Conservation (phyloP, 2,888 invertebrate species). For the Artemia sp. region DNA sequence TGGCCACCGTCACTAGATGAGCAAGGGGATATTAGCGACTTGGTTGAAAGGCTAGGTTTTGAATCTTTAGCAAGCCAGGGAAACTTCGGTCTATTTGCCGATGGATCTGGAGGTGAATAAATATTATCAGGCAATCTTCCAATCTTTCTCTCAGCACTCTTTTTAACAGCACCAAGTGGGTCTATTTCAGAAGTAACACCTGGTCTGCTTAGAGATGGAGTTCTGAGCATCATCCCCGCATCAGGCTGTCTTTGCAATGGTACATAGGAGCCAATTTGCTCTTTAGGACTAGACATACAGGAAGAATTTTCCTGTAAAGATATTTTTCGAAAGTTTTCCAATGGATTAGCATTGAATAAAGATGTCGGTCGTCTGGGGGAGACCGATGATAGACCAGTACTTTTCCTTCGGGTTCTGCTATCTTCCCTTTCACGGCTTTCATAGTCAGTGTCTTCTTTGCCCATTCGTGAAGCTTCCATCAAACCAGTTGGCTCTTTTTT, state of each 20-base stretch:
- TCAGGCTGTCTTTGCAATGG: no score
- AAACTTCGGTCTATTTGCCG: conserved; percentile 11
- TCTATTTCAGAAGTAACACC: not conserved
- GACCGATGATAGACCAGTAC: no score
- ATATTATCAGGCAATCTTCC: conserved; percentile 1
- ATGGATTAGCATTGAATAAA: not conserved
- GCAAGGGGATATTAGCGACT: no score
- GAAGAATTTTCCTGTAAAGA: not conserved
- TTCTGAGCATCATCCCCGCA: no score
- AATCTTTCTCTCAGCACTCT: not conserved
- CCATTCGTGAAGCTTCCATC: no score
- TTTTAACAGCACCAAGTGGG: not conserved
- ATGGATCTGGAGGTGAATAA: not conserved
- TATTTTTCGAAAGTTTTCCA: no score
- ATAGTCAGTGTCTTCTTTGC: no score
- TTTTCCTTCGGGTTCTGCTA: no score
- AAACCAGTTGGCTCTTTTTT: no score
- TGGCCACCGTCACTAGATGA: no score
- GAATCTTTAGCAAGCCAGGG: not conserved
- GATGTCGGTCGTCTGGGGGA: not conserved
- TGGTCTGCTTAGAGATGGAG: not conserved
- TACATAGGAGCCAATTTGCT: not conserved
- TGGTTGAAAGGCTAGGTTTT: no score
- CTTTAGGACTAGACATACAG: not conserved
- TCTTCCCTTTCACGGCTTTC: no score